Base-by-base conservation (phyloP, 2,113 vertebrate species). In the Ondatra zibethicus region DNA sequence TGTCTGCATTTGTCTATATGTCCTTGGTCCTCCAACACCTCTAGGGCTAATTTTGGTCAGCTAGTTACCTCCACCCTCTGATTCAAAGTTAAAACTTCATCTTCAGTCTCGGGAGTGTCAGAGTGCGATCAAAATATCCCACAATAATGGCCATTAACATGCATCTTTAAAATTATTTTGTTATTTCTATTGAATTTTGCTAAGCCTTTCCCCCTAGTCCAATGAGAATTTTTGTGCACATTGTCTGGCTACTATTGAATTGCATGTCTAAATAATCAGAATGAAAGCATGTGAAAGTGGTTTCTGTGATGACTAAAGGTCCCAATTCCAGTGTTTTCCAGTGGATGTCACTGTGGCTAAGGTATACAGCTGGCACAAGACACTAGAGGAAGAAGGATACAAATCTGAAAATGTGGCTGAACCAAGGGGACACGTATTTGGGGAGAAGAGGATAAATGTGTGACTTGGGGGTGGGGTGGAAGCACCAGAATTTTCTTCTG, bases 291-390 rank as follows among this genome's bases (percentile, higher is more conserved):
- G 7, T 5, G 33, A 93, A 77, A 23, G 36, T 47, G 16, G 39
- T 39, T 82, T 94, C 55, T 84, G 52, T 65, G 73, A 75, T 5
- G 3, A 75, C 80, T 63, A 9, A 23, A 61, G 78, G 9, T 70
- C 98, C 90, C 94, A 98, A 80, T 98, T 98, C 97, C 96, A 78
- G 17, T 36, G 93, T 96, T 88, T 98, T 84, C 98, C 98, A 97
- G 95, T 75, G 97, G 97, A 95, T 98, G 98, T 98, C 97, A 97
- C 97, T 97, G 77, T 98, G 94, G 88, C 95, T 94, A 96, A 92
- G 80, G 88, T 77, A 72, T 68, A 58, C 88, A 33, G 33, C 89
- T 73, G n/a, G 73, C 33, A 17, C 16, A 29, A 39, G 91, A 52
- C 81, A 73, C 36, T 0, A 39, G 16, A n/a, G 31, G 7, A 42